Evolutionary conservation across 2,113 vertebrate genomes (phyloP).

Genomic region (Montifringilla adamsi): DNA sequence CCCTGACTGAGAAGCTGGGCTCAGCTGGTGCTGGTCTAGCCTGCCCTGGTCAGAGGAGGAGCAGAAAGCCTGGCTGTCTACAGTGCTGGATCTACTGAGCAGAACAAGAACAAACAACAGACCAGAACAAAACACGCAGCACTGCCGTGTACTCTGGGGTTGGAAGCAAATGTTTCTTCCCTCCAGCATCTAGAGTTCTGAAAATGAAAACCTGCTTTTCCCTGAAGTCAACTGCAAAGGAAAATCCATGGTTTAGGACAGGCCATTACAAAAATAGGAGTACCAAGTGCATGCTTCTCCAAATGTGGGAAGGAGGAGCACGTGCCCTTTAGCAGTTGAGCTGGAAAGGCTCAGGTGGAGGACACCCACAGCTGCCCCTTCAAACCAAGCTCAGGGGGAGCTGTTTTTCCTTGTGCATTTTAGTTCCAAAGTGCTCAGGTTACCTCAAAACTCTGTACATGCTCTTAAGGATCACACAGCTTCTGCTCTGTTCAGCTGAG

Average conservation of each 20-base stretch:
- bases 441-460: background rate
- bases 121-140: background rate
- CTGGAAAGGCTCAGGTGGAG: background rate
- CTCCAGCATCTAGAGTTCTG: slow-evolving; percentile 11
- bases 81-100: slow-evolving; percentile 27
- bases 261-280: background rate
- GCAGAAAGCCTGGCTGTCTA: background rate
- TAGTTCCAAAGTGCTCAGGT: slow-evolving; percentile 1
- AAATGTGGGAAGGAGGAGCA: background rate
- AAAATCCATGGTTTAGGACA: background rate
- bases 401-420: background rate
- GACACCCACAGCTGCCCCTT: background rate
- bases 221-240: slow-evolving; percentile 19
- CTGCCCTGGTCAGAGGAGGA: slow-evolving; percentile 32
- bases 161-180: slow-evolving; percentile 10
- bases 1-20: background rate
- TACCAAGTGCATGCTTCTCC: background rate
- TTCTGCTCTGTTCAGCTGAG: background rate
- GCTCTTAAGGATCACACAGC: background rate
- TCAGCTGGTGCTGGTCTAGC: slow-evolving; percentile 6
- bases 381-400: background rate
- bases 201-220: slow-evolving; percentile 43
- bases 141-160: background rate
- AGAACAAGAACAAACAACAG: background rate
- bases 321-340: background rate